Percentiles rank a stretch among this genome's conserved stretches.
Evolutionary conservation across 1,140 invertebrate species (phyloP).

Genomic region (Ceratina japonica): DNA sequence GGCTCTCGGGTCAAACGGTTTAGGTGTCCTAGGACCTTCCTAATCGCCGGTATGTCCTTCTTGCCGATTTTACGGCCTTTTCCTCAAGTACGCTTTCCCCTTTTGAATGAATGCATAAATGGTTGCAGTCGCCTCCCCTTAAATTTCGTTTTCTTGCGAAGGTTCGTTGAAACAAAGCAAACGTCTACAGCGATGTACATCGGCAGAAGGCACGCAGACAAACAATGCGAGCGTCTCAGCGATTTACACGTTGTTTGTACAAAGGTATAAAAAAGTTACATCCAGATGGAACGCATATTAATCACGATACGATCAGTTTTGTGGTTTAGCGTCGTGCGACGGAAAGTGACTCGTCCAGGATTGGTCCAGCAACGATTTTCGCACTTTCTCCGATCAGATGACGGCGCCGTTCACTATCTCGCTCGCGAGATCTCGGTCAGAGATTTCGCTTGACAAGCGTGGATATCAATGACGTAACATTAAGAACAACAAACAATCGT

Average conservation of each 20-base stretch:
- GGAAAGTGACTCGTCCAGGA: slow-evolving; percentile 26
- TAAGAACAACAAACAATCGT: slow-evolving; percentile 30
- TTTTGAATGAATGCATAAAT: too few species aligned
- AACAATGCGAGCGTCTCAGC: too few species aligned
- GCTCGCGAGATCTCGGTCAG: slow-evolving; percentile 23
- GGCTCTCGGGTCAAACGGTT: too few species aligned
- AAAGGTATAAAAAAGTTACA: not conserved
- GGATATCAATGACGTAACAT: slow-evolving; percentile 41
- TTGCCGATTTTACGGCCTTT: too few species aligned
- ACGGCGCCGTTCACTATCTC: slow-evolving; percentile 37
- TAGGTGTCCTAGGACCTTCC: too few species aligned
- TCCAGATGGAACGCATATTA: slow-evolving; percentile 33
- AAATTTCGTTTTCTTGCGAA: too few species aligned
- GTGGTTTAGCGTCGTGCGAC: slow-evolving; percentile 14
- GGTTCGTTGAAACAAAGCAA: not conserved
- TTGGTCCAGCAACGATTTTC: slow-evolving; percentile 54
- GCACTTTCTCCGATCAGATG: slow-evolving; percentile 61
- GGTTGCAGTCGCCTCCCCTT: too few species aligned
- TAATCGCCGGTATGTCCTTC: too few species aligned
- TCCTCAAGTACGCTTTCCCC: too few species aligned
- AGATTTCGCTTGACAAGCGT: slow-evolving; percentile 29
- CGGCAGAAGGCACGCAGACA: too few species aligned
- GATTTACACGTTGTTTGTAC: not conserved
- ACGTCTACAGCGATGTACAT: not conserved
- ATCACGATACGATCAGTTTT: slow-evolving; percentile 30